Conservation (phyloP, 1,140 invertebrate genomes). For the Pogonognathellus flavescens region DNA sequence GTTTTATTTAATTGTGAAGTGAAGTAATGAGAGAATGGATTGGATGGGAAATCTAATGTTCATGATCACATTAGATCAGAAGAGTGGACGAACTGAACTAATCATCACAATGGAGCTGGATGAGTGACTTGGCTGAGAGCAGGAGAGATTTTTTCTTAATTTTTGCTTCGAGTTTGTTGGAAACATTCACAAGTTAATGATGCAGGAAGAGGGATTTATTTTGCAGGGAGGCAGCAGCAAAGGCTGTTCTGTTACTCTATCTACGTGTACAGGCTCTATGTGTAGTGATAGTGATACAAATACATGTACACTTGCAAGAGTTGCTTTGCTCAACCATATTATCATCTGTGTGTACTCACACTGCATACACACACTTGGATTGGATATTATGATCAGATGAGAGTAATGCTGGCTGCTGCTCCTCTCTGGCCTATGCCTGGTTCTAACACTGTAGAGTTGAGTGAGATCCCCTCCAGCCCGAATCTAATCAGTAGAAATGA, state of each 20-base stretch:
- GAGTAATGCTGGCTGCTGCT: not conserved
- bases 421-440: not conserved
- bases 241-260: not conserved
- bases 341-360: not conserved
- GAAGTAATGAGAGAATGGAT: constrained; percentile 56
- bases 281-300: no score
- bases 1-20: constrained; percentile 59
- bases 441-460: not conserved
- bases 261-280: no score
- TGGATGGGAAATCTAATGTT: constrained; percentile 46
- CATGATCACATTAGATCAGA: constrained; percentile 46
- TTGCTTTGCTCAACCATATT: not conserved
- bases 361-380: not conserved
- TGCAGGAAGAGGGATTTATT: constrained; percentile 63
- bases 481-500: constrained; percentile 67
- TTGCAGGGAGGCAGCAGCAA: constrained; percentile 55
- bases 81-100: constrained; percentile 22
- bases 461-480: constrained; percentile 63
- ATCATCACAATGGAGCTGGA: constrained; percentile 55
- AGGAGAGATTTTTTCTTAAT: constrained; percentile 59
- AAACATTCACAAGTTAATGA: constrained; percentile 64
- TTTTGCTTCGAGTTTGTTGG: constrained; percentile 46
- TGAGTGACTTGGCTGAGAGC: constrained; percentile 38
- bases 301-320: no score
- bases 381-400: constrained; percentile 41